Conservation (phyloP, 2,113 vertebrate species). For the Bujurquina vittata region DNA sequence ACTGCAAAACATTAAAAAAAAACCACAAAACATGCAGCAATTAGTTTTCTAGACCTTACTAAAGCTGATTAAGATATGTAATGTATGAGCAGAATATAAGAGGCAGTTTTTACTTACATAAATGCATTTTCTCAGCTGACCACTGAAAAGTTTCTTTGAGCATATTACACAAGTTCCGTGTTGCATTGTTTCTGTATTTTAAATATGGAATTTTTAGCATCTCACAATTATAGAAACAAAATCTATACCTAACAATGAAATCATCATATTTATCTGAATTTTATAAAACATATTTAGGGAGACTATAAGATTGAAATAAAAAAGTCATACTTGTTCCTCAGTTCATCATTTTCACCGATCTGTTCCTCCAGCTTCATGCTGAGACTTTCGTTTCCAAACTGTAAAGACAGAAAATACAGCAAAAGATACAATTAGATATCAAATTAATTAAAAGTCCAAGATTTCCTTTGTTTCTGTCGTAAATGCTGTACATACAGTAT, state of each 20-base stretch:
- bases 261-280: neutral
- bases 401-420: constrained; percentile 39
- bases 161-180: constrained; percentile 88
- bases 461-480: neutral
- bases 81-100: neutral
- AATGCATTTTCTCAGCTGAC: constrained; percentile 86
- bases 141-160: constrained; percentile 90
- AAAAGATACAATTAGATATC: neutral
- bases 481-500: no score
- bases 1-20: constrained; percentile 76
- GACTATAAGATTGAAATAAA: no score
- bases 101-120: constrained; percentile 84
- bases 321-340: constrained; percentile 88
- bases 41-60: neutral
- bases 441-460: neutral
- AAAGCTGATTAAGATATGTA: neutral
- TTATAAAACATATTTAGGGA: neutral
- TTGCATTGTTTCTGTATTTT: constrained; percentile 82
- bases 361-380: constrained; percentile 91
- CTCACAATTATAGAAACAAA: neutral
- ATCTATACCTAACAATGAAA: neutral
- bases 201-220: constrained; percentile 18
- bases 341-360: constrained; percentile 90
- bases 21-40: neutral
- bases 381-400: constrained; percentile 95